phyloP scores from a whole-genome alignment of 2,888 invertebrate species.

The Fragum fragum region DNA sequence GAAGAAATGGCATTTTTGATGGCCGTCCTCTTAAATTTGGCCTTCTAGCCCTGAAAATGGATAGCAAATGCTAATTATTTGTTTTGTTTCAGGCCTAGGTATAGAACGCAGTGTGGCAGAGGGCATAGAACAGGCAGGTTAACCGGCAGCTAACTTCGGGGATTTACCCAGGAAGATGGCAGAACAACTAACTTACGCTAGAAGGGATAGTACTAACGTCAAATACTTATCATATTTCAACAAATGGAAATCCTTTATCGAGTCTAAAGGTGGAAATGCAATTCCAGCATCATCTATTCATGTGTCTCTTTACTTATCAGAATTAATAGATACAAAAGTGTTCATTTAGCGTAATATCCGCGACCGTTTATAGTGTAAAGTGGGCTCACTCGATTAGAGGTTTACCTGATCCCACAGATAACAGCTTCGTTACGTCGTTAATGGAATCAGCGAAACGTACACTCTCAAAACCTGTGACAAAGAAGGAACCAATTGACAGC shows the following conservation, averaged over 20 bases:
- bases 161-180: constrained; percentile 43
- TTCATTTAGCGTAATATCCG: constrained; percentile 39
- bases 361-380: constrained; percentile 41
- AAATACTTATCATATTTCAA: constrained; percentile 49
- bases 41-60: constrained; percentile 25
- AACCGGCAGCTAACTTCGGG: constrained; percentile 5
- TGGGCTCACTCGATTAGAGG: constrained; percentile 39
- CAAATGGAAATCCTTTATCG: constrained; percentile 42
- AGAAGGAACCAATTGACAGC: constrained; percentile 53
- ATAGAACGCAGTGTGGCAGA: background rate
- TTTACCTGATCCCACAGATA: constrained; percentile 47
- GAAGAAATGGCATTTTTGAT: constrained; percentile 37
- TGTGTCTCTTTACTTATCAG: constrained; percentile 46
- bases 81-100: constrained; percentile 31
- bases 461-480: constrained; percentile 35
- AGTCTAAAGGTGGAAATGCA: constrained; percentile 35
- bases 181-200: constrained; percentile 25
- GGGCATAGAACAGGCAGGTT: constrained; percentile 6
- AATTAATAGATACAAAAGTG: constrained; percentile 45
- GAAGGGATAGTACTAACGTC: constrained; percentile 37
- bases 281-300: constrained; percentile 51
- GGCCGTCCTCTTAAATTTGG: constrained; percentile 31
- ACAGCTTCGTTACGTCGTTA: constrained; percentile 53
- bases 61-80: background rate
- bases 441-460: constrained; percentile 49